These are phyloP conservation scores for Glareola pratincola DNA, from an alignment of 2,113 vertebrate genomes.

Conservation along the genomic window DNA sequence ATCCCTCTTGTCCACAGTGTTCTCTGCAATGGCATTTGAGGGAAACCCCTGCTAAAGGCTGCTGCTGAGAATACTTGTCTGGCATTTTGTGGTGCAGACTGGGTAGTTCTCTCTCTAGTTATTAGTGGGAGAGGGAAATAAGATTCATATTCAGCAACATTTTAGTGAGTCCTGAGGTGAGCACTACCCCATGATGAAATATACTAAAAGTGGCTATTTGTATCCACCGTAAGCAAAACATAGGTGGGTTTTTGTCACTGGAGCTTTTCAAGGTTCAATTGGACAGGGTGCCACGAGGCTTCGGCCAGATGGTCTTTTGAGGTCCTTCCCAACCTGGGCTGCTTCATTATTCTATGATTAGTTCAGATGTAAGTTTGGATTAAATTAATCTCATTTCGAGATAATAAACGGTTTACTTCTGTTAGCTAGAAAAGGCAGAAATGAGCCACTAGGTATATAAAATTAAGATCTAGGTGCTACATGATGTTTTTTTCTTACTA, in stretches of 20 bases:
- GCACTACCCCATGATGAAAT: neutral
- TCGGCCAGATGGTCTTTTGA: neutral
- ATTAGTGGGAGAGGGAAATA: neutral
- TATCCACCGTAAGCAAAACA: accelerated
- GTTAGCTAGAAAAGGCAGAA: neutral
- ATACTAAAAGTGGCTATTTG: neutral
- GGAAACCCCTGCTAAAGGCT: neutral
- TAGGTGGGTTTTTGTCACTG: neutral
- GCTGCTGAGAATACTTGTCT: neutral
- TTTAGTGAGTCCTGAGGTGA: neutral
- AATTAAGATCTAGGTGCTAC: neutral
- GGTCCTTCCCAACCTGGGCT: neutral
- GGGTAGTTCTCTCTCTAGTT: neutral
- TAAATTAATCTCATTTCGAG: neutral
- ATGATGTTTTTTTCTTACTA: neutral
- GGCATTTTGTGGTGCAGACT: neutral
- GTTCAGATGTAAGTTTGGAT: neutral
- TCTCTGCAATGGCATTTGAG: neutral
- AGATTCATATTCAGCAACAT: neutral
- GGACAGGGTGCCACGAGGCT: neutral
- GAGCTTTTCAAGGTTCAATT: neutral
- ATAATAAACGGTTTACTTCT: neutral
- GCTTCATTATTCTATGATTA: neutral
- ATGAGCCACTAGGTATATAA: neutral
- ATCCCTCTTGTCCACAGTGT: neutral